These are phyloP conservation scores for Aplodontia rufa DNA, from an alignment of 2,113 vertebrate species.

Conservation along the genomic window DNA sequence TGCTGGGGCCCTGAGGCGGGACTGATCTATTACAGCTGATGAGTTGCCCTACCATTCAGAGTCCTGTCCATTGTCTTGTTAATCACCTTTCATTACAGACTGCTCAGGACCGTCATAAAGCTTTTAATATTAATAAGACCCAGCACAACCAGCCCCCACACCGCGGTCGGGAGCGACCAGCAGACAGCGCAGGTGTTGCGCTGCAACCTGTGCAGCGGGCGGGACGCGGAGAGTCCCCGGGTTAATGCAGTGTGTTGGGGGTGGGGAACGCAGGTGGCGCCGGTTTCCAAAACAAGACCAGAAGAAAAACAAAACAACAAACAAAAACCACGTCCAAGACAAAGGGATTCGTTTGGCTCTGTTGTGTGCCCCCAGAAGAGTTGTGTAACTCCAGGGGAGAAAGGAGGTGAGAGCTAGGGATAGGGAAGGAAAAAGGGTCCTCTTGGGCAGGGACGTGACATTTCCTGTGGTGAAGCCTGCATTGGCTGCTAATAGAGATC, in stretches of 20 bases:
- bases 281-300: background rate
- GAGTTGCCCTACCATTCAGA: slow-evolving; percentile 85
- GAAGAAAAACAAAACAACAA: slow-evolving; percentile 64
- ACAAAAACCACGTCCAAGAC: slow-evolving; percentile 68
- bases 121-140: slow-evolving; percentile 88
- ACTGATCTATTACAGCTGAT: slow-evolving; percentile 84
- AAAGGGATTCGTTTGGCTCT: slow-evolving; percentile 84
- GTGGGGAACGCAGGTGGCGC: slow-evolving; percentile 83
- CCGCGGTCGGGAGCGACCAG: background rate
- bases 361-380: slow-evolving; percentile 88
- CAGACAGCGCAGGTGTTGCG: slow-evolving; percentile 70
- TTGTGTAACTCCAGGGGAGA: slow-evolving; percentile 89
- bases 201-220: slow-evolving; percentile 81
- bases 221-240: slow-evolving; percentile 52
- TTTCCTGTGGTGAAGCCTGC: slow-evolving; percentile 98
- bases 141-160: background rate
- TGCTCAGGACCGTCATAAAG: slow-evolving; percentile 82
- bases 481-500: slow-evolving; percentile 99
- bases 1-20: slow-evolving; percentile 73
- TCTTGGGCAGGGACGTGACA: slow-evolving; percentile 88
- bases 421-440: slow-evolving; percentile 70
- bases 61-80: slow-evolving; percentile 88
- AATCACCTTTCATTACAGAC: slow-evolving; percentile 84
- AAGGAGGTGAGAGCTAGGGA: slow-evolving; percentile 49
- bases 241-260: slow-evolving; percentile 40